Evolutionary conservation across 1,140 invertebrate genomes (phyloP).

Genomic region (Leptoteleia sp.): DNA sequence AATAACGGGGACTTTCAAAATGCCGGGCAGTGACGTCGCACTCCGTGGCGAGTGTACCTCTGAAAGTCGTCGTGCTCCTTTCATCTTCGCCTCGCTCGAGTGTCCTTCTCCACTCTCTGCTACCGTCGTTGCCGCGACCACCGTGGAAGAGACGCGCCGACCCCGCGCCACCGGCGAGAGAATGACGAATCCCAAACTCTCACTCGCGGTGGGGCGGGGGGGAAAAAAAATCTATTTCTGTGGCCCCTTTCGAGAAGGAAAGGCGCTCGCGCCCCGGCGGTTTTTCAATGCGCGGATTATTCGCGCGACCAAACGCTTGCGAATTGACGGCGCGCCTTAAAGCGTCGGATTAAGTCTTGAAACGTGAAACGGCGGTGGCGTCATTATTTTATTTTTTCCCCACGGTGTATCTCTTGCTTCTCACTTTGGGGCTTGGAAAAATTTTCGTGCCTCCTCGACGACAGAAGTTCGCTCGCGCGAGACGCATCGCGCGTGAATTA

Average conservation of each 20-base stretch:
- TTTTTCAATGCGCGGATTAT: constrained; percentile 6
- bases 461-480: constrained; percentile 61
- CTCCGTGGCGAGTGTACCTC: constrained; percentile 28
- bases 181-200: constrained; percentile 58
- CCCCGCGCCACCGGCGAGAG: constrained; percentile 49
- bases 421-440: constrained; percentile 17
- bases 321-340: constrained; percentile 5
- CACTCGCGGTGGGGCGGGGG: no score
- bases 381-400: constrained; percentile 19
- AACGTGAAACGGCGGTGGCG: background rate
- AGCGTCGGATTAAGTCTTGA: constrained; percentile 7
- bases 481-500: constrained; percentile 67
- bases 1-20: constrained; percentile 69
- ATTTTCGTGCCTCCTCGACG: constrained; percentile 57
- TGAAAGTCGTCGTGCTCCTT: constrained; percentile 49
- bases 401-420: background rate
- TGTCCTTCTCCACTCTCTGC: constrained; percentile 28
- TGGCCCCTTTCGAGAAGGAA: background rate
- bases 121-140: constrained; percentile 42
- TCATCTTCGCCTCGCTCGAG: constrained; percentile 40
- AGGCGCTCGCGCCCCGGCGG: no score
- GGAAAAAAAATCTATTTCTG: constrained; percentile 42
- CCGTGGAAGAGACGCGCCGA: constrained; percentile 35
- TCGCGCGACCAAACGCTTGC: background rate
- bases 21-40: constrained; percentile 4